Evolutionary conservation across 2,113 vertebrate genomes (phyloP), one percentile per base, ranked within the genome.

Genomic region (Clarias macrocephalus): DNA sequence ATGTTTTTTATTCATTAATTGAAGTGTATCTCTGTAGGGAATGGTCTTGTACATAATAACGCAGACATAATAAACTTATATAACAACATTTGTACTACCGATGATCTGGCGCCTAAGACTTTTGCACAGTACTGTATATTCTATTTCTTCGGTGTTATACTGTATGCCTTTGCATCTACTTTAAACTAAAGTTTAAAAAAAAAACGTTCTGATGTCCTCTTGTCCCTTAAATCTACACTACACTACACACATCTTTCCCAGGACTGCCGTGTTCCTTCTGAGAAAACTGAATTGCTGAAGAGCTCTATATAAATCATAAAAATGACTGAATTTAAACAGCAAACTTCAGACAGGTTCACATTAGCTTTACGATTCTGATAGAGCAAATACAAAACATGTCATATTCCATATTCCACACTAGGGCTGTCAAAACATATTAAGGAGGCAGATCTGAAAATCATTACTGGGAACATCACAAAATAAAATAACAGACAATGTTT

Each of bases 171-270:
- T 48, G 7, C 6, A 48, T 48, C 48, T 8, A 48, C 72, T 63
- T 81, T 79, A 86, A 48, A 83, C 88, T 37, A 88, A 82, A 63
- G 56, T 59, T 66, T n/a, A n/a, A n/a, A 87, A 88, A 84, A 65
- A 80, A 60, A 80, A 86, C 54, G 73, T 30, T 73, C 52, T 33
- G 52, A 19, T 59, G 28, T 37, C 65, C 15, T 59, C 48, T 5
- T 37, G 21, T 75, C 65, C 75, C 52, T 83, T 19, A 21, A 30
- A 68, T 28, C 42, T 25, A 72, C 12, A 52, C 42, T 25, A 72
- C 12, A 52, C 42, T 42, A 54, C 33, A 33, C 42, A 68, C 82
- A 33, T 19, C 66, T 18, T 70, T 28, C 56, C 42, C 2, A 5
- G 81, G 33, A 66, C 52, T 57, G 65, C 65, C 33, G n/a, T 16